These are phyloP conservation scores for Cheilosia grossa DNA, from an alignment of 2,888 invertebrate species.

Conservation along the genomic window DNA sequence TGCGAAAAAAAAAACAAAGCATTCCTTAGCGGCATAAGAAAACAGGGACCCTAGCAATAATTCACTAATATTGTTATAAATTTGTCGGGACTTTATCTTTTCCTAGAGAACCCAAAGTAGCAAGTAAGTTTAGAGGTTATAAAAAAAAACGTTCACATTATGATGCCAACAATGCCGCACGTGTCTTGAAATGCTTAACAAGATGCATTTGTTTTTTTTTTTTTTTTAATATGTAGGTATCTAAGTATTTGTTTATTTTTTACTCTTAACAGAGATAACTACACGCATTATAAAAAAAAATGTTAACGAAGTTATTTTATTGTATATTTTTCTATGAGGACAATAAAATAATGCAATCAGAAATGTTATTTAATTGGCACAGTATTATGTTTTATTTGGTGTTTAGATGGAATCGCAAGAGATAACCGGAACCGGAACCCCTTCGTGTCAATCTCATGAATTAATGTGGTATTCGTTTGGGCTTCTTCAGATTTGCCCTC, in stretches of 20 bases:
- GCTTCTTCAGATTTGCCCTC: no score
- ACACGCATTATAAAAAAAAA: slow-evolving; percentile 39
- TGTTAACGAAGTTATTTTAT: slow-evolving; percentile 52
- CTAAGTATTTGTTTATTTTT: slow-evolving; percentile 16
- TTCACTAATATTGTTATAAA: neutral
- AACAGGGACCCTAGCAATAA: slow-evolving; percentile 48
- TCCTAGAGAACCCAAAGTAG: slow-evolving; percentile 16
- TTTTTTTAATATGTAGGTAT: slow-evolving; percentile 10
- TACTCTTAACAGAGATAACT: slow-evolving; percentile 30
- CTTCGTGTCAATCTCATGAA: neutral
- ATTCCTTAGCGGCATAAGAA: slow-evolving; percentile 40
- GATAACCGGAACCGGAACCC: no score
- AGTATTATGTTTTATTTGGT: neutral
- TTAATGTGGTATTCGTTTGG: no score
- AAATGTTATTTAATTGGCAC: slow-evolving; percentile 11
- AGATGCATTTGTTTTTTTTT: slow-evolving; percentile 54
- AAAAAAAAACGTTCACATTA: slow-evolving; percentile 46
- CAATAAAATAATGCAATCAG: slow-evolving; percentile 50
- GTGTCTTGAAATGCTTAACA: slow-evolving; percentile 68
- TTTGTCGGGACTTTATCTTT: neutral
- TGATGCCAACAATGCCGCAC: slow-evolving; percentile 64
- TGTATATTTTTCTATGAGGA: slow-evolving; percentile 65
- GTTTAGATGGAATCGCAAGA: neutral
- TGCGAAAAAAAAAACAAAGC: neutral
- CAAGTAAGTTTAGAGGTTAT: slow-evolving; percentile 33